A percentile compares a stretch with the other conserved stretches of the same genome.
These are phyloP conservation scores for Euzophera pinguis DNA, from an alignment of 2,888 invertebrate species.

Conservation along the genomic window DNA sequence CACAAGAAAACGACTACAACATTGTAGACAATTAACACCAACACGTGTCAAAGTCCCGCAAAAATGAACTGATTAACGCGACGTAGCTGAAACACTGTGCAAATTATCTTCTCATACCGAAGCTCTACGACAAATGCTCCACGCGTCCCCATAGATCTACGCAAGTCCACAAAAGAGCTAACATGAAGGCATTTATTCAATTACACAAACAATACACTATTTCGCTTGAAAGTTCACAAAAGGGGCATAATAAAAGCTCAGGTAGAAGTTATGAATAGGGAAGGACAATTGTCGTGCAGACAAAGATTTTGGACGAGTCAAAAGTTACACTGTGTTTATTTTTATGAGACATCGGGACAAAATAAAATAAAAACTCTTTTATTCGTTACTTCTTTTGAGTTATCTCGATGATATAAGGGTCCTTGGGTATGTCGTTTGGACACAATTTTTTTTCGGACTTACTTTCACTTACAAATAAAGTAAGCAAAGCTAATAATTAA, in stretches of 20 bases:
- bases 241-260: constrained; percentile 50
- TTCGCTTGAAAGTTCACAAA: constrained; percentile 71
- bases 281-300: constrained; percentile 57
- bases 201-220: constrained; percentile 69
- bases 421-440: not conserved
- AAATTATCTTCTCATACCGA: too few relatives aligned
- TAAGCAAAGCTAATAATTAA: too few relatives aligned
- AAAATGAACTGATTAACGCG: too few relatives aligned
- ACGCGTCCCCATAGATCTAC: constrained; percentile 29
- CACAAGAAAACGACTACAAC: too few relatives aligned
- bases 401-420: constrained; percentile 47
- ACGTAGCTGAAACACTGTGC: too few relatives aligned
- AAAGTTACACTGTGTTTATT: constrained; percentile 65
- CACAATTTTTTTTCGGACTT: too few relatives aligned
- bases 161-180: constrained; percentile 38
- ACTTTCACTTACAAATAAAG: too few relatives aligned
- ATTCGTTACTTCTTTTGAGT: constrained; percentile 38
- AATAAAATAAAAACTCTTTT: constrained; percentile 45
- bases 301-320: constrained; percentile 69
- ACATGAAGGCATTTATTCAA: constrained; percentile 73
- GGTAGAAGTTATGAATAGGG: constrained; percentile 67
- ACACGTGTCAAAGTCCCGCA: too few relatives aligned
- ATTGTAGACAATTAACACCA: too few relatives aligned
- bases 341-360: constrained; percentile 40
- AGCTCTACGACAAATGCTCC: constrained; percentile 1